Conservation (phyloP, 2,888 invertebrate genomes). For the Allophyes oxyacanthae region DNA sequence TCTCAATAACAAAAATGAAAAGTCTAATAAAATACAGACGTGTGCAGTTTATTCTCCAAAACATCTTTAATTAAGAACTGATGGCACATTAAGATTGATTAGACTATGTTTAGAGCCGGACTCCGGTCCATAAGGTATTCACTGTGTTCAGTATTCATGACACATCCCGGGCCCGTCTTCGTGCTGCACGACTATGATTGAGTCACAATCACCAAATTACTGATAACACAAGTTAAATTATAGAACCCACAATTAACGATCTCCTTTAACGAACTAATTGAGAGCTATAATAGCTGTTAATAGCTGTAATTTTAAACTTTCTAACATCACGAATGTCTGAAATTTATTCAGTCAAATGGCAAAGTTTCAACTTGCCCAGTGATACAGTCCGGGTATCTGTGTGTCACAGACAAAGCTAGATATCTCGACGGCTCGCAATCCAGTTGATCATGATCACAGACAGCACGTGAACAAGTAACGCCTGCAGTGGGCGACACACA, state of each 20-base stretch:
- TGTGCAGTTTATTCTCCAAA: too few relatives aligned
- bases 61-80: too few relatives aligned
- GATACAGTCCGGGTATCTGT: not conserved
- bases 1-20: too few relatives aligned
- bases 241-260: slow-evolving; percentile 5
- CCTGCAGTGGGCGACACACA: slow-evolving; percentile 1
- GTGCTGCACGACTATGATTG: not conserved
- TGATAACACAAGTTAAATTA: slow-evolving; percentile 10
- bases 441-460: not conserved
- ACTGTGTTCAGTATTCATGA: not conserved
- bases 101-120: not conserved
- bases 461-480: not conserved
- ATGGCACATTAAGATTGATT: too few relatives aligned
- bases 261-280: slow-evolving; percentile 6
- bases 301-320: slow-evolving; percentile 23
- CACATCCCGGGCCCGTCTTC: too few relatives aligned
- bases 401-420: not conserved
- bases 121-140: not conserved
- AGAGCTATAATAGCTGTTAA: slow-evolving; percentile 6
- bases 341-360: slow-evolving; percentile 12
- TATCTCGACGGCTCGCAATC: not conserved
- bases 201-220: slow-evolving; percentile 7
- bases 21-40: not conserved
- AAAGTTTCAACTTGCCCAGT: slow-evolving; percentile 8
- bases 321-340: slow-evolving; percentile 10